Conservation (phyloP, 2,797 vertebrate genomes). For the Enteromius argenteus region DNA sequence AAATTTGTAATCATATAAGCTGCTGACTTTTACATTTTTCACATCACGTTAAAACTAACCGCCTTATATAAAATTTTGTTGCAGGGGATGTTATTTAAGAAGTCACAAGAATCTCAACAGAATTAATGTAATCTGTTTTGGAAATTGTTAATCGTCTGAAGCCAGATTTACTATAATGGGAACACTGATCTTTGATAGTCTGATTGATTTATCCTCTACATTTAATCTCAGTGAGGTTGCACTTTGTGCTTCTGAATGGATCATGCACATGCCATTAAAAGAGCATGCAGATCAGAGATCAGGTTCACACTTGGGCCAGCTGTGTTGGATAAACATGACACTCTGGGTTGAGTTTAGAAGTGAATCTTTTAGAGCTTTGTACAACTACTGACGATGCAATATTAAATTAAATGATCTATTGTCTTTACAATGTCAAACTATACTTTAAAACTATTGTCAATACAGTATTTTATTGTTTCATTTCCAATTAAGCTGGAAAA, state of each 20-base stretch:
- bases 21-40: neutral
- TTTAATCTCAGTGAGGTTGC: neutral
- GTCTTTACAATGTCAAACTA: too few relatives aligned
- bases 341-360: neutral
- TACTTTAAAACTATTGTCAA: neutral
- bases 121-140: constrained; percentile 60
- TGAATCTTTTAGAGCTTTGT: too few relatives aligned
- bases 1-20: neutral
- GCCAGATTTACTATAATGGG: constrained; percentile 68
- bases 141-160: constrained; percentile 65
- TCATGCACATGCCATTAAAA: constrained; percentile 23
- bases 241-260: constrained; percentile 1
- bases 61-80: neutral
- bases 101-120: constrained; percentile 20
- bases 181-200: constrained; percentile 62
- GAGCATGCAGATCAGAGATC: constrained; percentile 20
- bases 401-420: neutral
- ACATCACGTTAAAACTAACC: neutral
- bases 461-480: neutral
- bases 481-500: neutral
- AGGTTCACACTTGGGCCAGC: constrained; percentile 8
- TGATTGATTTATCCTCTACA: constrained; percentile 27
- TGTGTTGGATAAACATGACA: constrained; percentile 14
- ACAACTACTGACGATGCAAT: neutral
- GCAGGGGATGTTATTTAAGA: neutral